These are phyloP conservation scores for Gryon sp. DNA, from an alignment of 1,140 invertebrate genomes.

Conservation along the genomic window DNA sequence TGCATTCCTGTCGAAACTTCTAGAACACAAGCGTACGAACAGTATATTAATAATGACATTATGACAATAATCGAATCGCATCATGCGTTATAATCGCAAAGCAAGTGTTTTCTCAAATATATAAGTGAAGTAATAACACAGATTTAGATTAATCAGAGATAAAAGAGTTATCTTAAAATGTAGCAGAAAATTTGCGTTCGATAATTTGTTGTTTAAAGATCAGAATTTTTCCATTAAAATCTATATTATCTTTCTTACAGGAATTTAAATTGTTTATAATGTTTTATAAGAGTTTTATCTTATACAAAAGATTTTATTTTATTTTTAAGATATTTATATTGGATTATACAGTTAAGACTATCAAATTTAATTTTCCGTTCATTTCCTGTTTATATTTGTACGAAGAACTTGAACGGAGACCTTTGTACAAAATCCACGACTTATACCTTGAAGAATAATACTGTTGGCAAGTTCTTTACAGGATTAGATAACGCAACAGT, in stretches of 20 bases:
- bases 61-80: conserved; percentile 41
- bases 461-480: conserved; percentile 19
- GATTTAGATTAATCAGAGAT: not conserved
- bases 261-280: no score
- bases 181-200: no score
- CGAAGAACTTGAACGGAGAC: not conserved
- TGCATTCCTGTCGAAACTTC: conserved; percentile 45
- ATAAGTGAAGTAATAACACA: conserved; percentile 3
- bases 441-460: conserved; percentile 35
- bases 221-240: no score
- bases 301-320: no score
- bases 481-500: conserved; percentile 61
- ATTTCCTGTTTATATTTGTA: no score
- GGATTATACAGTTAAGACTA: no score
- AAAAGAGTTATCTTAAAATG: no score
- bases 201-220: no score
- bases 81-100: conserved; percentile 15
- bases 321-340: no score
- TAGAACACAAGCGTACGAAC: conserved; percentile 24
- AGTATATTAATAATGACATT: conserved; percentile 19
- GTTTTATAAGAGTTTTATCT: no score
- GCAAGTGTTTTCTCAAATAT: conserved; percentile 15
- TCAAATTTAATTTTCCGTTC: no score
- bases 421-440: conserved; percentile 17
- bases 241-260: no score